phyloP scores from a whole-genome alignment of 2,113 vertebrate species.

The Lophotis ruficrista region DNA sequence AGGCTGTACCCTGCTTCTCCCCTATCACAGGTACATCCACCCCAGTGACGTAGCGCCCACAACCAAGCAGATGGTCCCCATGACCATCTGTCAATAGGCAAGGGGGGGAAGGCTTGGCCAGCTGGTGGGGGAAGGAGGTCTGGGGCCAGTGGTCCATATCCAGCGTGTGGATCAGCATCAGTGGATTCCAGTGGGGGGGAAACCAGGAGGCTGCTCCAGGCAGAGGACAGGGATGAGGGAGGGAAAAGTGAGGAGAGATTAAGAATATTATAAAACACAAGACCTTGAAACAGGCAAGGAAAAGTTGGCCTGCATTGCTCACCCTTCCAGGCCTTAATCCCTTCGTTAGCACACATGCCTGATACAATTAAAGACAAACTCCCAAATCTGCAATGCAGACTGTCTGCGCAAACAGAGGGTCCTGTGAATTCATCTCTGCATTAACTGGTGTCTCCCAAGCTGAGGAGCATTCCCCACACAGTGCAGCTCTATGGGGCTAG shows the following conservation, averaged over 20 bases:
- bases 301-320: background rate
- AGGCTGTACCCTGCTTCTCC: background rate
- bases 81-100: background rate
- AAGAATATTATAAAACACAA: background rate
- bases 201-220: background rate
- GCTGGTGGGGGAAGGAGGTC: background rate
- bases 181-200: rapidly evolving
- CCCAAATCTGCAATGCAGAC: constrained; percentile 51
- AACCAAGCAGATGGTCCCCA: rapidly evolving
- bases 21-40: background rate
- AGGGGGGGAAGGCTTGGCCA: background rate
- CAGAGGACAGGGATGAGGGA: background rate
- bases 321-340: constrained; percentile 36
- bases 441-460: background rate
- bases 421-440: background rate
- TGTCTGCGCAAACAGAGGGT: background rate
- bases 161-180: background rate
- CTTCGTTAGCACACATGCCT: constrained; percentile 5
- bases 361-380: background rate
- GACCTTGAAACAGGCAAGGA: background rate
- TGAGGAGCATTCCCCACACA: rapidly evolving
- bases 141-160: rapidly evolving
- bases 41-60: rapidly evolving
- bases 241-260: background rate
- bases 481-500: rapidly evolving